Evolutionary conservation across 2,113 vertebrate genomes (phyloP), one percentile per base, ranked within the genome.

Genomic region (Narcine bancroftii): DNA sequence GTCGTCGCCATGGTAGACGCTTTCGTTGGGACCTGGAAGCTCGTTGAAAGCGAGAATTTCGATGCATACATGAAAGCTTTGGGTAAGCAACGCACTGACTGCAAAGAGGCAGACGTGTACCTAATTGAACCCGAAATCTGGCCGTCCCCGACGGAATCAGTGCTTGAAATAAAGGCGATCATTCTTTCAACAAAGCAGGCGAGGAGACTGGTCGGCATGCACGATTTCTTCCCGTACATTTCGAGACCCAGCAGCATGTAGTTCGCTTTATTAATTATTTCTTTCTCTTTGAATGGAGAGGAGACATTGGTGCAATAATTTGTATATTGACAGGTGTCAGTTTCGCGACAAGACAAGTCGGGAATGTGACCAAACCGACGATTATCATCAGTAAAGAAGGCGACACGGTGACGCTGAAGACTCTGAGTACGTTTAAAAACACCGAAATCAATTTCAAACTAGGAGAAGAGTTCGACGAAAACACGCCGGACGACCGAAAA

Each of bases 41-140:
- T 99, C 95, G 96, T 96, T 2, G 96, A 98, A 93, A 98, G 97
- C 93, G 97, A 98, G 76, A 98, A 99, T 93, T 99, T 99, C 92
- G 97, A 99, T 91, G 97, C 98, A 11, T 99, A 98, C 92, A 97
- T 99, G 98, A 98, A 98, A 95, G 96, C 96, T 1, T 93, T 98
- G 0, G 98, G 98, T 99, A 95, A 94, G 72, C 24, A 60, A 17
- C 56, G 29, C 83, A 39, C 5, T 63, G 83, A 39, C 5, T 63
- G 83, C n/a, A 29, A 45, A 66, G 21, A 19, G 4, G 87, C 7
- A 45, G 7, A 66, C 21, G 42, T 17, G 63, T 9, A 21, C 3
- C 24, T 63, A 10, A 66, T 66, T 66, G 42, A 89, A 89, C 17
- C 60, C 42, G 24, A 26, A 24, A 26, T 42, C 56, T 10, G 63